Conservation (phyloP, 2,888 invertebrate species). For the Hetaerina titia region DNA sequence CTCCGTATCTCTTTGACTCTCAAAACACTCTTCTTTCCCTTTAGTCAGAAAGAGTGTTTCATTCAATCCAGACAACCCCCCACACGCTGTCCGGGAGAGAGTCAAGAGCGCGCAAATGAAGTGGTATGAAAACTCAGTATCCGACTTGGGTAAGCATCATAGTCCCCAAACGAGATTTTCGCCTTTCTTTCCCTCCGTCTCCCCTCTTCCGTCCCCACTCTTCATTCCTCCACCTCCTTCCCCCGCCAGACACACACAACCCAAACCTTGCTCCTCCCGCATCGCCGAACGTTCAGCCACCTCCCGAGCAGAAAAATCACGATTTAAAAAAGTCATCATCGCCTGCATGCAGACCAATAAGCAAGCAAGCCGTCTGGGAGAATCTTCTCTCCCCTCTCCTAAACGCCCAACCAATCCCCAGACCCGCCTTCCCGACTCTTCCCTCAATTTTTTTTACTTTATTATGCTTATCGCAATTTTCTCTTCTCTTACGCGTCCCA, state of each 20-base stretch:
- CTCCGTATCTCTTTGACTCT: conserved; percentile 39
- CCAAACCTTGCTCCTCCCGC: background rate
- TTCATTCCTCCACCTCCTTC: background rate
- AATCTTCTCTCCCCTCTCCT: background rate
- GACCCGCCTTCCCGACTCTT: background rate
- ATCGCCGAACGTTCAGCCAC: background rate
- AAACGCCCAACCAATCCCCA: background rate
- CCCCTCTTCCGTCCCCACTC: background rate
- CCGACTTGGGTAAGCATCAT: conserved; percentile 66
- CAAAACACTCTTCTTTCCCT: conserved; percentile 28
- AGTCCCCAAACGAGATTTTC: conserved; percentile 40
- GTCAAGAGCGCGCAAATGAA: conserved; percentile 62
- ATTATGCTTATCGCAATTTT: background rate
- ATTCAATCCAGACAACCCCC: conserved; percentile 56
- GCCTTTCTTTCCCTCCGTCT: conserved; percentile 30
- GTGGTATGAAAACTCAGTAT: conserved; percentile 66
- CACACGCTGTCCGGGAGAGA: conserved; percentile 38
- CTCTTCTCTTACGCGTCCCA: background rate
- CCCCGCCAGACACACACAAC: no score
- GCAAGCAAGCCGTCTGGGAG: background rate
- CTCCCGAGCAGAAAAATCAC: conserved; percentile 32
- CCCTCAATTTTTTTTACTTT: conserved; percentile 10
- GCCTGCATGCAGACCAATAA: conserved; percentile 20
- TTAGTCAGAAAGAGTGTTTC: conserved; percentile 44
- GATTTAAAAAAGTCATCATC: conserved; percentile 19